Conservation (phyloP, 2,113 vertebrate genomes). For the Mirounga angustirostris region DNA sequence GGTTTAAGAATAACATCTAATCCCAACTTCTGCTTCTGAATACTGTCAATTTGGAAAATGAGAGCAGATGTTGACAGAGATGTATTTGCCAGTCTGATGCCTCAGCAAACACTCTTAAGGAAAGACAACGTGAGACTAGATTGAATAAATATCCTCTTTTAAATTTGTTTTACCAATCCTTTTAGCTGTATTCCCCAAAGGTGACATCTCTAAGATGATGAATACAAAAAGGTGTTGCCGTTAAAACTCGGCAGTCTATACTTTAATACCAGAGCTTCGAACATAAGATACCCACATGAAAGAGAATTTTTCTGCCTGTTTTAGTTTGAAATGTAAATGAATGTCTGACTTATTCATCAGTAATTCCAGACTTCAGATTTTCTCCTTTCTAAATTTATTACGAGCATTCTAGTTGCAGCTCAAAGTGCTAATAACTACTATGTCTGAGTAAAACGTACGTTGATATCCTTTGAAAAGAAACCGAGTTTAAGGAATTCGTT, state of each 20-base stretch:
- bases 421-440: not conserved
- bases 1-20: constrained; percentile 75
- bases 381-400: not conserved
- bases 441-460: not conserved
- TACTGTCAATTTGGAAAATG: constrained; percentile 70
- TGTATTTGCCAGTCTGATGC: constrained; percentile 73
- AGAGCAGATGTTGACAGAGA: constrained; percentile 80
- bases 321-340: constrained; percentile 74
- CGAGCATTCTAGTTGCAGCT: constrained; percentile 40
- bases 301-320: constrained; percentile 20
- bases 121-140: constrained; percentile 46
- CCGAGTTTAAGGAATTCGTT: not conserved
- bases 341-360: constrained; percentile 44
- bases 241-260: not conserved
- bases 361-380: not conserved
- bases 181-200: constrained; percentile 45
- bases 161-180: constrained; percentile 56
- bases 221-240: constrained; percentile 24
- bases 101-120: constrained; percentile 71
- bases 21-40: constrained; percentile 61
- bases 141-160: constrained; percentile 58
- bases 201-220: constrained; percentile 54
- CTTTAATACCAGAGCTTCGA: not conserved
- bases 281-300: constrained; percentile 44
- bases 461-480: not conserved